Evolutionary conservation across 2,888 invertebrate species (phyloP), one percentile per base, ranked within the genome.

Genomic region (Athetis lepigone): DNA sequence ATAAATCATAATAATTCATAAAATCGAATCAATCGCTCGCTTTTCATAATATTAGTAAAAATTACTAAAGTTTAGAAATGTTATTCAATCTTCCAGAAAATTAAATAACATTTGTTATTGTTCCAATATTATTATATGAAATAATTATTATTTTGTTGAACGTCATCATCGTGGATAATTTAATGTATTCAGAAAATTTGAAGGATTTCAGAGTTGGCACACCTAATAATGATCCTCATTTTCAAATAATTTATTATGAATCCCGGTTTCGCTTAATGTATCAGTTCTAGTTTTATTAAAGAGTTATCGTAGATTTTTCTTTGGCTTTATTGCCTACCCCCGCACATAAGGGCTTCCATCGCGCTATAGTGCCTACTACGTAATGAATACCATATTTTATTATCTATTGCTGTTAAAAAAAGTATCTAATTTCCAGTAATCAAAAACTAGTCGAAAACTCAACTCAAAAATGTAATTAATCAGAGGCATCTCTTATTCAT

Each of bases 291-390:
- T 54, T 19, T 21, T 39, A 27, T 27, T 57, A 4, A 56, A 18
- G 18, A 39, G 18, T 16, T 27, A 7, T 4, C 4, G 9, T 16
- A 4, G 16, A 13, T 2, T 21, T 27, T 16, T 16, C 16, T 46
- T 21, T n/a, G 4, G n/a, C 8, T 54, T 7, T 37, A 37, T 37
- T 16, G 8, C 8, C 16, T 7, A 8, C 9, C 16, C 9, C 13
- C 3, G 4, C 11, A 13, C 39, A 21, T 13, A 45, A 39, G 23
- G 18, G 60, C 60, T 59, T 45, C 37, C 45, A 45, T 39, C 29
- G 39, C 21, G 16, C 16, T n/a, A 11, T 19, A n/a, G 18, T n/a
- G 27, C n/a, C n/a, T 11, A 52, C n/a, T 11, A 52, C 18, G 18
- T 25, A 54, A 9, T 7, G 19, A 36, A 19, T 11, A 19, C n/a